Evolutionary conservation across 1,140 invertebrate genomes (phyloP).

Genomic region (Achroia grisella): DNA sequence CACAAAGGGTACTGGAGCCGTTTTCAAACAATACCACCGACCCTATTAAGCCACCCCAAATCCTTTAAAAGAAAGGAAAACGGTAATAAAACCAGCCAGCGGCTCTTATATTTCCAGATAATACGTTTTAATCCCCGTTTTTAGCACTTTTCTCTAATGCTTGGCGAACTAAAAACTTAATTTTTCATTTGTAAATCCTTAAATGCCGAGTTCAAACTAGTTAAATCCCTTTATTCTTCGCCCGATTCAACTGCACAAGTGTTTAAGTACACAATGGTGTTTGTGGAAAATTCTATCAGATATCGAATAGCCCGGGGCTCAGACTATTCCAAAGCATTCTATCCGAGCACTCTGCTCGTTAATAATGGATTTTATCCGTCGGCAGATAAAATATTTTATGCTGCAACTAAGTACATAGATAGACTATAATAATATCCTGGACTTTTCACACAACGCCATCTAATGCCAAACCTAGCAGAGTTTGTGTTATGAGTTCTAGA

Average conservation of each 20-base stretch:
- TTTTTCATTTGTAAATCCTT: constrained; percentile 1
- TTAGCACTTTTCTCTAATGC: background rate
- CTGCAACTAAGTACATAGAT: too few species aligned
- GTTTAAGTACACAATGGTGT: constrained; percentile 2
- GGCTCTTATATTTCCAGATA: constrained; percentile 2
- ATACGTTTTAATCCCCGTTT: constrained; percentile 5
- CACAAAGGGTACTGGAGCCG: constrained; percentile 2
- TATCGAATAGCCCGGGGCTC: background rate
- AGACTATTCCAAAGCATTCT: too few species aligned
- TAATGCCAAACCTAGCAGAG: too few species aligned
- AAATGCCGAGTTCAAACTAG: background rate
- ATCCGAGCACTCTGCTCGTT: too few species aligned
- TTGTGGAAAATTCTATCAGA: constrained; percentile 1
- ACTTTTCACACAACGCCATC: too few species aligned
- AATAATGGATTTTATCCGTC: too few species aligned
- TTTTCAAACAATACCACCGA: constrained; percentile 15
- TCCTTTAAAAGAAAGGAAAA: constrained; percentile 13
- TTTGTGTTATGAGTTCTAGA: too few species aligned
- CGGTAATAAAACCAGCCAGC: constrained; percentile 5
- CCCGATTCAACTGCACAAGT: background rate
- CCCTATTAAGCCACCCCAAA: constrained; percentile 12
- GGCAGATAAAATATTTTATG: too few species aligned
- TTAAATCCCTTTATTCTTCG: background rate
- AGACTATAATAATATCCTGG: too few species aligned
- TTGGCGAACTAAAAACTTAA: constrained; percentile 3